Base-by-base conservation (phyloP, 1,140 invertebrate genomes). In the Dendroctonus valens region DNA sequence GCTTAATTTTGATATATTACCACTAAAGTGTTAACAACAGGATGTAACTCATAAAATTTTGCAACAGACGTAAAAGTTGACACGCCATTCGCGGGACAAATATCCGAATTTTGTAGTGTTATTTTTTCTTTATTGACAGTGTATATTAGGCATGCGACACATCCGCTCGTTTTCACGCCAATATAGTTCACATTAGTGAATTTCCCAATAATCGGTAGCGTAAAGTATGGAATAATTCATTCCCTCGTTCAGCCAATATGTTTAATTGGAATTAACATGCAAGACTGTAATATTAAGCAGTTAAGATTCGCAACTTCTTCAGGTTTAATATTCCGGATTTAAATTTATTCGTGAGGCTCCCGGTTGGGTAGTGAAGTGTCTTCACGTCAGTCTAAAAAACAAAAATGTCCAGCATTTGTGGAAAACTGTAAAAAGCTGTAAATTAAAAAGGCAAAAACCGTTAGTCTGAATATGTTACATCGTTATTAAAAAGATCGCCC, bases 11-110 rank as follows among this genome's bases (percentile, higher is more conserved):
- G 62, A 65, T 57, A 53, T 57, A 65, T 58, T 57, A 57, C 53
- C 52, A 65, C 42, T 50, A 41, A 65, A 65, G 57, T 57, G 62
- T 65, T 65, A 65, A 65, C 53, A 57, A 46, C 62, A 65, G 62
- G 62, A 65, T 65, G 62, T 65, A 41, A 57, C 42, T 40, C 41
- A 51, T 65, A 65, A 57, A 65, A 57, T 65, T 65, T 65, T 41
- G 53, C 44, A 65, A 57, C 44, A 52, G 42, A 52, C 39, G 37
- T 52, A 51, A 61, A 61, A 54, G 62, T 57, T 65, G 53, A 65
- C 62, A 65, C 52, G 54, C 53, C 53, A 50, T 65, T 63, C 46
- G 51, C 44, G 14, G 41, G 61, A 41, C 62, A 65, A 65, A 65
- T 65, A 57, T 65, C 62, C 62, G 62, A 65, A 65, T 41, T 65